Evolutionary conservation across 2,797 vertebrate species (phyloP), one percentile per base, ranked within the genome.

Genomic region (Gallinago nigripennis): DNA sequence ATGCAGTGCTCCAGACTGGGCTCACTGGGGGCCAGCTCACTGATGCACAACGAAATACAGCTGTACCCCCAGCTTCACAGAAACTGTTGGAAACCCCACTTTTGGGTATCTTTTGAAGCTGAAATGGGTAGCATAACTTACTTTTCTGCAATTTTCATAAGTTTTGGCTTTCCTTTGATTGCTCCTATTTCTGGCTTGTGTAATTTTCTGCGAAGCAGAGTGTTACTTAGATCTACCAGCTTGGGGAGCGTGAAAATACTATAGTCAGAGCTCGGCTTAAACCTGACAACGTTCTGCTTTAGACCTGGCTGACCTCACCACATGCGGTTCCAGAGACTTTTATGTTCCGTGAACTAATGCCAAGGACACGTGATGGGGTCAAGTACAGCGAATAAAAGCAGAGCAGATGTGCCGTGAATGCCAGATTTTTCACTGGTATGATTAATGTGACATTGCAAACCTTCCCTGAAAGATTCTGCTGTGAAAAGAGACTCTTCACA

Each of bases 331-430:
- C 64, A 82, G 65, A 45, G 9, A 13, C 45, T 87, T 64, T 30
- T 8, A 17, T 28, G 70, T 15, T 58, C 31, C 2, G 45, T 71
- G 78, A 95, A 41, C 66, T 63, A 60, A 19, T 3, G 27, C 69
- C 95, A 95, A 89, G 81, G 92, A 60, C 30, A 16, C 19, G 53
- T 1, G 31, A 24, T n/a, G 76, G 61, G 78, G 82, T 94, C 88
- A 94, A 78, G 80, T 2, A 30, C 57, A 65, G 80, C 68, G 45
- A 77, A 84, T 19, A 57, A 94, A 87, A 95, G 88, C 45, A 31
- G 72, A 95, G 81, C 85, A 96, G 95, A 92, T 94, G 93, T 86
- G 83, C 87, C 57, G 43, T 8, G 37, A 87, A 78, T 14, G 31
- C 19, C 82, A 85, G 17, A 21, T 37, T 79, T 87, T 79, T 79